phyloP scores from a whole-genome alignment of 1,140 invertebrate genomes.

The Tetramorium alpestre region DNA sequence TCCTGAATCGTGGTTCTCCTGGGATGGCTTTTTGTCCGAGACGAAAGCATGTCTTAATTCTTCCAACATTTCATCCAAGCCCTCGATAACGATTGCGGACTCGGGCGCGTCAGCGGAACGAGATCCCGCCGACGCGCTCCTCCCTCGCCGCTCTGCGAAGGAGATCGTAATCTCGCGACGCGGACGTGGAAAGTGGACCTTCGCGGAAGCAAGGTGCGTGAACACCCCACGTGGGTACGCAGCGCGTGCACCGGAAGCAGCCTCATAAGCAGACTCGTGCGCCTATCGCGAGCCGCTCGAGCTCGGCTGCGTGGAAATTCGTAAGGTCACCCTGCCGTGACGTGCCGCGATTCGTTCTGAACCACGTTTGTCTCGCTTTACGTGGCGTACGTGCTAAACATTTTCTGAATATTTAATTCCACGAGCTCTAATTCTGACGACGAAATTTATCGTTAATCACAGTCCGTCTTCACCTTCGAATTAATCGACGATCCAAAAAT shows the following conservation, averaged over 20 bases:
- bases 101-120: not conserved
- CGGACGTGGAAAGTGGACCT: conserved; percentile 59
- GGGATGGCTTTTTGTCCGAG: not conserved
- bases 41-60: not conserved
- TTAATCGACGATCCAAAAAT: not conserved
- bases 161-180: conserved; percentile 49
- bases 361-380: not conserved
- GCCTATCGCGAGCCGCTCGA: conserved; percentile 58
- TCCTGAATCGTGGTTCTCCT: not conserved
- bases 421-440: not conserved
- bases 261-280: conserved; percentile 32
- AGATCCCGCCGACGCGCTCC: not conserved
- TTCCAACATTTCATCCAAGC: not conserved
- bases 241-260: conserved; percentile 65
- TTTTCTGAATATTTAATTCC: conserved; percentile 25
- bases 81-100: not conserved
- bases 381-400: not conserved
- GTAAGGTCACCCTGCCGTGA: conserved; percentile 60
- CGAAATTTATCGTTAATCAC: not conserved
- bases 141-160: not conserved
- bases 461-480: not conserved
- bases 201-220: conserved; percentile 79
- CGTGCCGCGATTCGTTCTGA: conserved; percentile 29
- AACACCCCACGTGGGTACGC: conserved; percentile 65
- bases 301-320: conserved; percentile 67